These are phyloP conservation scores for Chloebia gouldiae DNA, from an alignment of 2,113 vertebrate genomes.

Conservation along the genomic window DNA sequence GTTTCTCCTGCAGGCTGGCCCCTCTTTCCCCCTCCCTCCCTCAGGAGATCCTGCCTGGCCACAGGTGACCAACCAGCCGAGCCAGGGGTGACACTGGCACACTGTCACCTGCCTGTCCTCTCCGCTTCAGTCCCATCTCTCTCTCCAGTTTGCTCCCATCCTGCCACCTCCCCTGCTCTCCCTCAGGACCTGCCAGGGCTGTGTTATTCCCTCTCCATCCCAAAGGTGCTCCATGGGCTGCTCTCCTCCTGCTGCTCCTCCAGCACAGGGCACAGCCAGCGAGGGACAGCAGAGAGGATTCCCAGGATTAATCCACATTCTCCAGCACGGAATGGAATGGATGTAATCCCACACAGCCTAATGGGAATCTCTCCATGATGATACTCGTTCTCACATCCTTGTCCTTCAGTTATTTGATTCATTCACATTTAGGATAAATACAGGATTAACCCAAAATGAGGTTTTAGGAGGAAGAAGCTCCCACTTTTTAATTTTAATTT, in stretches of 20 bases:
- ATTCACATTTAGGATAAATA: not conserved
- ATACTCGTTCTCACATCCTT: not conserved
- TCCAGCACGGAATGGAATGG: not conserved
- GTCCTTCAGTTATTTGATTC: slow-evolving; percentile 1
- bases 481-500: not conserved
- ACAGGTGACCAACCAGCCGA: rapidly evolving
- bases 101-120: not conserved
- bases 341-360: not conserved
- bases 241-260: not conserved
- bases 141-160: not conserved
- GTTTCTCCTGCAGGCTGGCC: not conserved
- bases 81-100: not conserved
- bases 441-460: slow-evolving; percentile 25
- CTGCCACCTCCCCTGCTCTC: not conserved
- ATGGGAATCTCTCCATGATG: not conserved
- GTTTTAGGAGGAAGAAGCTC: not conserved
- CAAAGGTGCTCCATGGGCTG: not conserved
- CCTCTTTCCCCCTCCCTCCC: not conserved
- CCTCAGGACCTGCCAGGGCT: not conserved
- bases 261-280: rapidly evolving
- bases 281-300: not conserved
- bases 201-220: not conserved
- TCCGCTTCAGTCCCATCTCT: not conserved
- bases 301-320: not conserved
- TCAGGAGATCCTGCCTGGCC: rapidly evolving